Evolutionary conservation across 2,113 vertebrate genomes (phyloP).

Genomic region (Trematomus loennbergii): DNA sequence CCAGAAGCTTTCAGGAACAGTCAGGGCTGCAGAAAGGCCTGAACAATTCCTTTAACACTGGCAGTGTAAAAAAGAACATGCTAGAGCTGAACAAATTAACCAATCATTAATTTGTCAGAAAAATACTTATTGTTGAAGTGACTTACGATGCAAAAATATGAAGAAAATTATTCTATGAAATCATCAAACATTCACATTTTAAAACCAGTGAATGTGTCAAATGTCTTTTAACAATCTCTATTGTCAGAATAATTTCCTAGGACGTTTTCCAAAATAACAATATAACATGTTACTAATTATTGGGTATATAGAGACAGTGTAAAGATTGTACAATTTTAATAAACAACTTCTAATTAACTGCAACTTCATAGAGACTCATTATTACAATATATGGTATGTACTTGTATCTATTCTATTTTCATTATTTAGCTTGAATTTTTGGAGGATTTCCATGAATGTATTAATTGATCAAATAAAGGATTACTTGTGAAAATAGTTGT

Average conservation of each 20-base stretch:
- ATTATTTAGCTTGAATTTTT: too few relatives aligned
- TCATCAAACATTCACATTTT: too few relatives aligned
- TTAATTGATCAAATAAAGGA: too few relatives aligned
- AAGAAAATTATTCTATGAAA: neutral
- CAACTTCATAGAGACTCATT: neutral
- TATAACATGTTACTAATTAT: neutral
- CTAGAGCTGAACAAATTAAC: neutral
- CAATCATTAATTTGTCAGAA: neutral
- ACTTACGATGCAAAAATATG: neutral
- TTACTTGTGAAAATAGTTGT: neutral
- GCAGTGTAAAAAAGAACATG: neutral
- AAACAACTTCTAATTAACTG: neutral
- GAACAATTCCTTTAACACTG: neutral
- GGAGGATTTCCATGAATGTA: too few relatives aligned
- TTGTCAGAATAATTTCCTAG: neutral
- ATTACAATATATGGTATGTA: too few relatives aligned
- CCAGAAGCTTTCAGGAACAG: conserved; percentile 3
- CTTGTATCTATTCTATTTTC: too few relatives aligned
- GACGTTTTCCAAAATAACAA: too few relatives aligned
- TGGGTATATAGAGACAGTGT: neutral
- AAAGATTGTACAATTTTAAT: neutral
- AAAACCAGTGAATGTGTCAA: too few relatives aligned
- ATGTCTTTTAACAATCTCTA: neutral
- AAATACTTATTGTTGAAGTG: neutral
- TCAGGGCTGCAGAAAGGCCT: neutral